A percentile compares a stretch with the other conserved stretches of the same genome.
phyloP scores from a whole-genome alignment of 2,797 vertebrate genomes.

The Chelidonichthys spinosus region DNA sequence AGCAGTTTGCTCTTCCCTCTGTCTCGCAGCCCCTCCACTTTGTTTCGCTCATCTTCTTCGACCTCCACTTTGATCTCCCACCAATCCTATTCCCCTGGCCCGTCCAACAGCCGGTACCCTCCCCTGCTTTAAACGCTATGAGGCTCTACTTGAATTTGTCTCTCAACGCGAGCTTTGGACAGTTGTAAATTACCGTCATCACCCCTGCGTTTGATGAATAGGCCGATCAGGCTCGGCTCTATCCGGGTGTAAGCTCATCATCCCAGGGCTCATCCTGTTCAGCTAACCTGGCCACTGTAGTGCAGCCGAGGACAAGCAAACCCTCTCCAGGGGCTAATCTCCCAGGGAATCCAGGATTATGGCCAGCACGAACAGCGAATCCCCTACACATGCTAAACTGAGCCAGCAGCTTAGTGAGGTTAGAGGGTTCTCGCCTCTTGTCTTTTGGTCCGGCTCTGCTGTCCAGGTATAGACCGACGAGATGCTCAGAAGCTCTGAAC shows the following conservation, averaged over 20 bases:
- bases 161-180: neutral
- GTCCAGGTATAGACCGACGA: slow-evolving; percentile 32
- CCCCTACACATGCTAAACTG: slow-evolving; percentile 55
- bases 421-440: slow-evolving; percentile 40
- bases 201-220: slow-evolving; percentile 40
- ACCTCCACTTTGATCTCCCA: slow-evolving; percentile 16
- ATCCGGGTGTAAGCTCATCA: slow-evolving; percentile 53
- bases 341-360: slow-evolving; percentile 69
- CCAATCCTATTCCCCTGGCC: neutral
- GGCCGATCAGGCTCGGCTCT: slow-evolving; percentile 37
- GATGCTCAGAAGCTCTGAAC: slow-evolving; percentile 1
- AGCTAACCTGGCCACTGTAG: slow-evolving; percentile 58
- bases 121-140: neutral
- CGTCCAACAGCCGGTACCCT: neutral
- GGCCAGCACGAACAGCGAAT: slow-evolving; percentile 65
- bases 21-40: slow-evolving; percentile 12
- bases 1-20: slow-evolving; percentile 26
- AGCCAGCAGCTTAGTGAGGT: slow-evolving; percentile 52
- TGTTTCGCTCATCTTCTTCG: slow-evolving; percentile 10
- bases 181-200: slow-evolving; percentile 14
- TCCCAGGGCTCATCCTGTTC: slow-evolving; percentile 63
- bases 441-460: slow-evolving; percentile 18
- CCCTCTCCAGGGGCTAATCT: slow-evolving; percentile 61
- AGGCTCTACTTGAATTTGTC: neutral
- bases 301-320: slow-evolving; percentile 53